These are phyloP conservation scores for Drosophila murphyi DNA, from an alignment of 1,140 invertebrate species.

Conservation along the genomic window DNA sequence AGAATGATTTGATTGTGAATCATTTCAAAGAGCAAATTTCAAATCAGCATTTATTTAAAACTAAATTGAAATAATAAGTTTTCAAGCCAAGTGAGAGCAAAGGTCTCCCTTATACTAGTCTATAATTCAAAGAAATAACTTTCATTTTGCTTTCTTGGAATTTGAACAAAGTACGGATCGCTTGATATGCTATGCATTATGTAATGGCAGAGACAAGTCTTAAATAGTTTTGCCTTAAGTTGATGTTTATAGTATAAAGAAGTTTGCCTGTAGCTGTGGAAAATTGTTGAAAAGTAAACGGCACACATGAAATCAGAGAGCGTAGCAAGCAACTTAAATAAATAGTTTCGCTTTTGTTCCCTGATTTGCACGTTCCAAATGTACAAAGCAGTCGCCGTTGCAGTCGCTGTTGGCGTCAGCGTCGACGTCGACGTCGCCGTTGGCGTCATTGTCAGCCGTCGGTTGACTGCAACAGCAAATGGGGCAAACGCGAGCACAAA, in stretches of 20 bases:
- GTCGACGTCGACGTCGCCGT: neutral
- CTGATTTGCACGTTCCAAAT: conserved; percentile 42
- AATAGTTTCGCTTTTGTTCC: conserved; percentile 29
- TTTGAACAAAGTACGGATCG: too few species aligned
- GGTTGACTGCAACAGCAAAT: conserved; percentile 31
- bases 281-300: neutral
- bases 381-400: conserved; percentile 17
- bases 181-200: too few species aligned
- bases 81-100: too few species aligned
- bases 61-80: too few species aligned
- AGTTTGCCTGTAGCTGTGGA: neutral
- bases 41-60: too few species aligned
- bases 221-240: too few species aligned
- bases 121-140: too few species aligned
- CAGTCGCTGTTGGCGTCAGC: neutral
- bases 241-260: neutral
- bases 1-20: too few species aligned
- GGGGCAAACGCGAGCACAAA: conserved; percentile 47
- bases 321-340: neutral
- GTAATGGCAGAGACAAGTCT: too few species aligned
- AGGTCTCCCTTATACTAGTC: too few species aligned
- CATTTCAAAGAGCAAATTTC: too few species aligned
- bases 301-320: conserved; percentile 23
- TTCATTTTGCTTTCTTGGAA: too few species aligned
- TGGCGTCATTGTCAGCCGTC: neutral